phyloP scores from a whole-genome alignment of 2,888 invertebrate species.

The Tetropium fuscum region DNA sequence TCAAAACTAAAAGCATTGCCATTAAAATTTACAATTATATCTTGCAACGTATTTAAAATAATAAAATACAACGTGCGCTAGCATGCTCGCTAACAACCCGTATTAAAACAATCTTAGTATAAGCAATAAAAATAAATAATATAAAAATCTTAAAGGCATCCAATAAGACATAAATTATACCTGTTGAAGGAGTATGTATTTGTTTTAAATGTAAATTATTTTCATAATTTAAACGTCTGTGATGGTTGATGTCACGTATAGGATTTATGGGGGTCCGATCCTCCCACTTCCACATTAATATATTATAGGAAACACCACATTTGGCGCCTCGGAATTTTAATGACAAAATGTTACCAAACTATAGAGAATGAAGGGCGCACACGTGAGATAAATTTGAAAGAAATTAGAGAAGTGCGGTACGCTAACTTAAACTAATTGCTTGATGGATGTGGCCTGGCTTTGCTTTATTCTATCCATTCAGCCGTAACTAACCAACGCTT shows the following conservation, averaged over 20 bases:
- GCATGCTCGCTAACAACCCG: constrained; percentile 12
- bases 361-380: constrained; percentile 32
- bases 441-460: constrained; percentile 22
- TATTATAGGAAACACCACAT: constrained; percentile 57
- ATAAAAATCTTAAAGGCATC: constrained; percentile 5
- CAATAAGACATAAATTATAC: constrained; percentile 18
- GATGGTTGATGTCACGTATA: constrained; percentile 56
- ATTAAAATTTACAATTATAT: constrained; percentile 16
- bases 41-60: constrained; percentile 12
- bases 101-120: constrained; percentile 14
- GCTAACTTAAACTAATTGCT: constrained; percentile 36
- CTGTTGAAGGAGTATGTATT: constrained; percentile 35
- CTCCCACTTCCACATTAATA: constrained; percentile 62
- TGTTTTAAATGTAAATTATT: constrained; percentile 58
- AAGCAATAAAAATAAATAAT: constrained; percentile 12
- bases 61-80: constrained; percentile 10
- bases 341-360: constrained; percentile 52
- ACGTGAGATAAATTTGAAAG: constrained; percentile 44
- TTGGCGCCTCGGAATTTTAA: constrained; percentile 61
- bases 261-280: constrained; percentile 59
- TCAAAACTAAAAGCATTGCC: constrained; percentile 5
- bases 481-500: not conserved
- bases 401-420: constrained; percentile 37
- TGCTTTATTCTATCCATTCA: not conserved
- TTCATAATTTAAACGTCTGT: constrained; percentile 57